Evolutionary conservation across 2,797 vertebrate species (phyloP), one percentile per base, ranked within the genome.

Genomic region (Neomorphus geoffroyi): DNA sequence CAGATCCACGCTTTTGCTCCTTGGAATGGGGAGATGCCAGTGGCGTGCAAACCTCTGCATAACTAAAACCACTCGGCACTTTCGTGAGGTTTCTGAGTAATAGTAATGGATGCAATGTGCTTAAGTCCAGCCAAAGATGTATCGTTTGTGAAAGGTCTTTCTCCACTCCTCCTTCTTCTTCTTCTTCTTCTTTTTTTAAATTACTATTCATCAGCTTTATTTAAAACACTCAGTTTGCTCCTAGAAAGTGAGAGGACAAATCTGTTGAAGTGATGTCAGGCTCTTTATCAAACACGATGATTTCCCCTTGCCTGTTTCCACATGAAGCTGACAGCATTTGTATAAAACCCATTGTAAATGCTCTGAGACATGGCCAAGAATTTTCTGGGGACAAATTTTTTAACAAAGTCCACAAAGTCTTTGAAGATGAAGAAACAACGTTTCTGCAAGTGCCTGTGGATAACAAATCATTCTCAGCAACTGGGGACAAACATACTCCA

Each of bases 141-240:
- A 43, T n/a, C 43, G 62, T 73, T 73, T 73, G 56, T 54, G 58
- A 82, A 66, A 89, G 69, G 51, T 67, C 37, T 75, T 57, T 66
- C 33, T 81, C 50, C 28, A 58, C 18, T 9, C 35, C 35, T 58
- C 53, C 14, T 35, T 41, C 4, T n/a, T n/a, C n/a, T n/a, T n/a
- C 4, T 1, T 1, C 11, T 15, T n/a, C 18, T 33, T 19, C 26
- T 43, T 66, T 50, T 54, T 45, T 26, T 0, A n/a, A 53, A 37
- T 37, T 51, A 13, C 37, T 79, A 37, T 79, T 94, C 73, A 53
- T n/a, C 28, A 78, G 19, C 62, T 93, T 88, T 90, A 79, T 92
- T 92, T 54, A 83, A 90, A 96, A 92, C 69, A 80, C 7, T 80
- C 24, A 10, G 84, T 93, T 93, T 86, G 13, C 80, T 95, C 43